phyloP scores from a whole-genome alignment of 2,113 vertebrate species.

The Halcyon malimbica region DNA sequence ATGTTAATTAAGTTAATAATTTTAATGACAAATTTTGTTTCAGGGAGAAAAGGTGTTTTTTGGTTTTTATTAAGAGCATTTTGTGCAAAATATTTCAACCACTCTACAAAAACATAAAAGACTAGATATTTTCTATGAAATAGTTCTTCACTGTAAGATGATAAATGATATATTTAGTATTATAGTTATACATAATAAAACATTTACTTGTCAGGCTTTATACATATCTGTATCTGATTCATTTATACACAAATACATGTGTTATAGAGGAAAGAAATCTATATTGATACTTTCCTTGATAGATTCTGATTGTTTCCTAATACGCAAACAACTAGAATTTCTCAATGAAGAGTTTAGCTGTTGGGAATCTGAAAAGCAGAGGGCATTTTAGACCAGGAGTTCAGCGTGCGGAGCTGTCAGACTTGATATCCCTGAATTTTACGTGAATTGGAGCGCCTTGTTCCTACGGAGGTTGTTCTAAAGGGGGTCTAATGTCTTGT shows the following conservation, averaged over 20 bases:
- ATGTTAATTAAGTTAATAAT: conserved; percentile 20
- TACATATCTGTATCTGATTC: background rate
- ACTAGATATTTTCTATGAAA: background rate
- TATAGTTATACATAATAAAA: background rate
- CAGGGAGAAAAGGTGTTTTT: background rate
- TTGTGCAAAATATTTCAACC: conserved; percentile 3
- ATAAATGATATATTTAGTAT: background rate
- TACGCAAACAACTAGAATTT: background rate
- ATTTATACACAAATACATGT: background rate
- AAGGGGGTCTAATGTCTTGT: conserved; percentile 33
- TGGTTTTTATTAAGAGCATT: background rate
- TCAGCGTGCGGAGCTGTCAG: conserved; percentile 10
- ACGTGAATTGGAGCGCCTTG: conserved; percentile 15
- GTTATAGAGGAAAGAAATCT: background rate
- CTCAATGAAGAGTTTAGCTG: background rate
- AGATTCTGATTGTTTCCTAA: background rate
- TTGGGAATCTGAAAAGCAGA: background rate
- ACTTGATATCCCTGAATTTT: conserved; percentile 30
- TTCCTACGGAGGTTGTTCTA: conserved; percentile 8
- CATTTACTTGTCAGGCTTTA: background rate
- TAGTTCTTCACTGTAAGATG: background rate
- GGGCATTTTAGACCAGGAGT: conserved; percentile 24
- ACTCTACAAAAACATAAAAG: background rate
- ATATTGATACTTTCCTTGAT: background rate
- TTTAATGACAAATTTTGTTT: conserved; percentile 16